phyloP scores from a whole-genome alignment of 2,113 vertebrate species.

The Carassius auratus region DNA sequence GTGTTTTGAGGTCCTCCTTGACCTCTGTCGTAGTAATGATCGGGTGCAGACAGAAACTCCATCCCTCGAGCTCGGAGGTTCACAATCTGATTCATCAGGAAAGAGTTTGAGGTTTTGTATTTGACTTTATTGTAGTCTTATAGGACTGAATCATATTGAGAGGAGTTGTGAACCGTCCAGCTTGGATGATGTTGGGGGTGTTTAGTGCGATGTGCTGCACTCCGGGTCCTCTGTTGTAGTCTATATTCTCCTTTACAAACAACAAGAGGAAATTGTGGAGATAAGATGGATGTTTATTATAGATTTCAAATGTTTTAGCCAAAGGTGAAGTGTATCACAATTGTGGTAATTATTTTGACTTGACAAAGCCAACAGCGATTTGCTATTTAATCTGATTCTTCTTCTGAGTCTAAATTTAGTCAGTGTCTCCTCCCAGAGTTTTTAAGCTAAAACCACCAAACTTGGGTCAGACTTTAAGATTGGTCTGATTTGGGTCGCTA shows the following conservation, averaged over 20 bases:
- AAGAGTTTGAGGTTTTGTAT: background rate
- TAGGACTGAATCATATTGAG: background rate
- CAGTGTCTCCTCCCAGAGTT: background rate
- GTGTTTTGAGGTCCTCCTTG: slow-evolving; percentile 77
- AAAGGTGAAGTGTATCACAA: background rate
- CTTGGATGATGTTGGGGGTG: slow-evolving; percentile 79
- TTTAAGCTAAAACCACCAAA: background rate
- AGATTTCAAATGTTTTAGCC: background rate
- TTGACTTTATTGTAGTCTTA: background rate
- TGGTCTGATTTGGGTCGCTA: background rate
- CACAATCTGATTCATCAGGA: slow-evolving; percentile 69
- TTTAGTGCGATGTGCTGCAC: slow-evolving; percentile 85
- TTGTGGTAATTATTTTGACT: background rate
- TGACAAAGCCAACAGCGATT: background rate
- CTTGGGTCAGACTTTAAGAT: background rate
- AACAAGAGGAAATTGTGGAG: background rate
- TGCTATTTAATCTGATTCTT: background rate
- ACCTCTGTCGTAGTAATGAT: slow-evolving; percentile 79
- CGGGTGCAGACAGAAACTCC: slow-evolving; percentile 79
- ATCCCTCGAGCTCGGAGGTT: slow-evolving; percentile 79
- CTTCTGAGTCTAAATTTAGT: background rate
- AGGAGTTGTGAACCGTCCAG: slow-evolving; percentile 67
- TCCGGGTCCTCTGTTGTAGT: slow-evolving; percentile 81
- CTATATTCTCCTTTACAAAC: slow-evolving; percentile 78
- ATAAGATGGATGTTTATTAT: background rate